Percentiles rank a stretch among this genome's conserved stretches.
Conservation (phyloP, 2,113 vertebrate species). For the Chaetodon trifascialis region DNA sequence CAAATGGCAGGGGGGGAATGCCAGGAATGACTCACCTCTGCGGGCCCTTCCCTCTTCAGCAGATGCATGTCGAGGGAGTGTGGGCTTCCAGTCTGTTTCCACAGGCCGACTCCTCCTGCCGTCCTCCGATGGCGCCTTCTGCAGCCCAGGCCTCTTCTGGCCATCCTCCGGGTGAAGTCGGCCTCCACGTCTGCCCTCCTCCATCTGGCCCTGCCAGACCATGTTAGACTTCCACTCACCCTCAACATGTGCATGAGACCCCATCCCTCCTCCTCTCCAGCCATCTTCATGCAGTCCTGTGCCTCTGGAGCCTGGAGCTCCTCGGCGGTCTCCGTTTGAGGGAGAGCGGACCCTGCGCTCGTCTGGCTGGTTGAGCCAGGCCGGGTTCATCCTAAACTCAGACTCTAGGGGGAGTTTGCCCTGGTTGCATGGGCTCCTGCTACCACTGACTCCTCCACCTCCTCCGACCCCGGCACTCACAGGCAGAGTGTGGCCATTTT, state of each 20-base stretch:
- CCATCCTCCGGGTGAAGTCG: conserved; percentile 76
- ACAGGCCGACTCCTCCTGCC: conserved; percentile 79
- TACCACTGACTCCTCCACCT: conserved; percentile 59
- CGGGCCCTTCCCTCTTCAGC: conserved; percentile 87
- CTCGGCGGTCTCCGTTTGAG: conserved; percentile 71
- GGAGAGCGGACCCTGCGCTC: conserved; percentile 80
- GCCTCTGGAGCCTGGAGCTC: conserved; percentile 53
- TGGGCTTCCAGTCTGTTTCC: conserved; percentile 85
- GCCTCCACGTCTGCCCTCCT: conserved; percentile 73
- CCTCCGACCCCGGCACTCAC: conserved; percentile 65
- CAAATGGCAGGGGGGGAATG: not conserved
- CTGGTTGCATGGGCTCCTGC: conserved; percentile 75
- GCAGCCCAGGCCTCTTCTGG: conserved; percentile 80
- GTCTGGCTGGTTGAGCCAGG: conserved; percentile 85
- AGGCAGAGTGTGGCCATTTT: conserved; percentile 94
- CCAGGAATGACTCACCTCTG: conserved; percentile 75
- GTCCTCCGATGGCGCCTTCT: conserved; percentile 86
- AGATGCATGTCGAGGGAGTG: conserved; percentile 84
- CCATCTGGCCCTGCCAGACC: conserved; percentile 77
- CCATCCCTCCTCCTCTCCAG: conserved; percentile 70
- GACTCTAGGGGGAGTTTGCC: conserved; percentile 81
- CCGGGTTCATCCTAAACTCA: conserved; percentile 82
- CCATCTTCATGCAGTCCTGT: conserved; percentile 70
- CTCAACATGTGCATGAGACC: conserved; percentile 66
- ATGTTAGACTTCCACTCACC: conserved; percentile 77